Base-by-base conservation (phyloP, 2,113 vertebrate genomes). In the Xiphophorus maculatus region DNA sequence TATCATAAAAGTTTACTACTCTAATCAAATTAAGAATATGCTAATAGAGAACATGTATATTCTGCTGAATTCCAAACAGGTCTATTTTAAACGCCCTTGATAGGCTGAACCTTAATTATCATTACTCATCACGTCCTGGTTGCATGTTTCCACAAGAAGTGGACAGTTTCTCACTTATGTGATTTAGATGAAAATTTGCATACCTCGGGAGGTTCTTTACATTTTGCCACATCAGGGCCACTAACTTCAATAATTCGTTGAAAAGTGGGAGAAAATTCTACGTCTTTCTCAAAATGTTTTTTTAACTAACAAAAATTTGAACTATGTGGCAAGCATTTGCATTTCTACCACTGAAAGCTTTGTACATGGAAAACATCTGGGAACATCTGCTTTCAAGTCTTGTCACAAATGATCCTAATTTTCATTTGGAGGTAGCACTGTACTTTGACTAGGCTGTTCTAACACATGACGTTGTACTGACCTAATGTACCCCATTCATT, bases 1-100 rank as follows among this genome's bases (percentile, higher is more conserved):
- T 75, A 84, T 81, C 86, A 84, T 86, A 84, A 76, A 84, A 60
- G 63, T 75, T 67, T 84, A 88, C 86, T 83, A 76, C 75, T 62
- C 69, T 25, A 71, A 87, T 88, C 73, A 78, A 85, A 83, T 87
- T 77, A 71, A 72, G 28, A 58, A 68, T 86, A 37, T 33, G 64
- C 76, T 74, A 80, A 74, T 71, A 76, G 66, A 42, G 67, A 73
- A 77, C 60, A 74, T 69, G 40, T 58, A 84, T 86, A 78, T 75
- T 71, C 75, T 71, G 71, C 66, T 76, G 71, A 74, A 82, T 87
- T 87, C 82, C 73, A 89, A 83, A 80, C 75, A 70, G 25, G 78
- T 89, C 74, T 86, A 91, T 25, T 54, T 22, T 25, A 22, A 54
- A 54, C 19, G 2, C 3, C 83, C 81, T 80, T 42, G 64, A 76